phyloP scores from a whole-genome alignment of 2,113 vertebrate genomes.

The Ivindomyrus marchei region DNA sequence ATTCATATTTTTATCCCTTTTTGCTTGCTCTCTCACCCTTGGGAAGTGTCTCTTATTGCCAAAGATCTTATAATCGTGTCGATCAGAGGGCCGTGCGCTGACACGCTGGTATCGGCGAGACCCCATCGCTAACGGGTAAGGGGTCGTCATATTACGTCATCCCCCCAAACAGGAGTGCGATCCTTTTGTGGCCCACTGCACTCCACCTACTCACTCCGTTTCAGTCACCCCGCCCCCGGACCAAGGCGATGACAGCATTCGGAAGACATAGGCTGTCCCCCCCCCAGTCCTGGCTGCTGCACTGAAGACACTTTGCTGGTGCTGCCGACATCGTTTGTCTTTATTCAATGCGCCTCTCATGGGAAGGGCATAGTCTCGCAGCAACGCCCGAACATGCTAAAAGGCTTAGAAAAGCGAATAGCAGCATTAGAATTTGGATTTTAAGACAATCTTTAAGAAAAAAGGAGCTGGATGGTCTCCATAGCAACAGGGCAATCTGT shows the following conservation, averaged over 20 bases:
- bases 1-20: not conserved
- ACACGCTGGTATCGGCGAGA: not conserved
- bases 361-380: not conserved
- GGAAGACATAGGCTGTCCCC: not conserved
- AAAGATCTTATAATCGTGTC: not conserved
- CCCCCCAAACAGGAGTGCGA: not conserved
- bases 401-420: not conserved
- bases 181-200: not conserved
- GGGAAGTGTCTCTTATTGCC: not conserved
- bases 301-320: not conserved
- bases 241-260: not conserved
- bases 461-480: slow-evolving; percentile 11
- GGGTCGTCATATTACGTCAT: not conserved
- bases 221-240: not conserved
- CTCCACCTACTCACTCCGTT: not conserved
- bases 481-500: slow-evolving; percentile 19
- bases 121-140: not conserved
- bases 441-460: slow-evolving; percentile 9
- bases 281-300: not conserved
- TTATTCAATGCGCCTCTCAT: not conserved
- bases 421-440: slow-evolving; percentile 1
- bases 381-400: slow-evolving; percentile 3
- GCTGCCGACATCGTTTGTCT: slow-evolving; percentile 10
- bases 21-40: not conserved
- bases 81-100: not conserved